Base-by-base conservation (phyloP, 1,140 invertebrate species). In the Papilio machaon region DNA sequence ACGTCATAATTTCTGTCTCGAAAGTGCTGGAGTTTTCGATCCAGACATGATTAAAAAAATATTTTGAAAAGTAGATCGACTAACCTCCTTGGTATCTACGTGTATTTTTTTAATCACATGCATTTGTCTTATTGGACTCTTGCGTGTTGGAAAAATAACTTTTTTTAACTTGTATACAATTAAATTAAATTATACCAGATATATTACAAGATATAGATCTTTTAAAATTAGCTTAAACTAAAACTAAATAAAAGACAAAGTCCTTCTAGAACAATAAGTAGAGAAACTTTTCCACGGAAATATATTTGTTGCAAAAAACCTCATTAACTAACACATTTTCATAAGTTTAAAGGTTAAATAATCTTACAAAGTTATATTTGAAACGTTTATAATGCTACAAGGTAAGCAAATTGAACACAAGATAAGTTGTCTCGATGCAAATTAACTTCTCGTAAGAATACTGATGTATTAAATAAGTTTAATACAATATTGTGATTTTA, bases 21-120 rank as follows among this genome's bases (percentile, higher is more conserved):
- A 52, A 76, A 76, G 46, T 30, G 74, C 73, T 23, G 23, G 74
- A 10, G 19, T 76, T 11, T 3, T 17, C 46, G 74, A 52, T n/a
- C 46, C 23, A 76, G 74, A 76, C 74, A n/a, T 47, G 43, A 10
- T 49, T 74, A 49, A 73, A 73, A 73, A 70, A 35, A 70, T 70
- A 10, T 70, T 13, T 35, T 70, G 35, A 70, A 35, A 35, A 70
- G 64, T 70, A 70, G 64, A 8, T 70, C 38, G 30, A 3, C 35
- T 70, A 9, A 23, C 19, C 58, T 64, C 10, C 19, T 64, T 64
- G 23, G 23, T 35, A 23, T 23, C 23, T 9, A 64, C 0, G 23
- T 11, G 23, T 64, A 23, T 23, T 64, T 64, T 60, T 30, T 30
- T 13, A 30, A 30, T 2, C 4, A 43, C 38, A 43, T 43, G 38